Conservation (phyloP, 2,888 invertebrate species). For the Prenolepis imparis region DNA sequence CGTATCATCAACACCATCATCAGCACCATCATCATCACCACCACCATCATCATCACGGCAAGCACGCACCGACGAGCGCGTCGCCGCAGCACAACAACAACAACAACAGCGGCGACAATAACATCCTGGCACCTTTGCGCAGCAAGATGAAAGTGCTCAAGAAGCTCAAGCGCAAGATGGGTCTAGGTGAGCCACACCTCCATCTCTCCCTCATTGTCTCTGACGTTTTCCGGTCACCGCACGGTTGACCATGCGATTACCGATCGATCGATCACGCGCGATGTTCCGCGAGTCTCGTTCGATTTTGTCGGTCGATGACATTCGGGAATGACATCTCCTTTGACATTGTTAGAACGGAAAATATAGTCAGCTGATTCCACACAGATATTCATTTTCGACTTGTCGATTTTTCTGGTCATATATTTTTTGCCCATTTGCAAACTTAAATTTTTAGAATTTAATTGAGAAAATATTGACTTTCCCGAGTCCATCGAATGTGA, state of each 20-base stretch:
- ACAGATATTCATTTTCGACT: not conserved
- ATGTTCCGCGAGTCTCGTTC: not conserved
- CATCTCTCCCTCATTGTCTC: slow-evolving; percentile 37
- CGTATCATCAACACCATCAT: slow-evolving; percentile 67
- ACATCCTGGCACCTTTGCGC: slow-evolving; percentile 87
- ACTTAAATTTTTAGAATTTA: not conserved
- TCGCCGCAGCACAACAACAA: slow-evolving; percentile 67
- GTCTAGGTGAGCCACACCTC: slow-evolving; percentile 90
- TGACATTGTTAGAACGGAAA: not conserved
- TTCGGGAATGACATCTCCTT: not conserved
- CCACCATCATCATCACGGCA: slow-evolving; percentile 71
- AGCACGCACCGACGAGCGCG: slow-evolving; percentile 56
- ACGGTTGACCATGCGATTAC: slow-evolving; percentile 21
- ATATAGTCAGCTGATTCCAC: not conserved
- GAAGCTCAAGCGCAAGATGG: slow-evolving; percentile 95
- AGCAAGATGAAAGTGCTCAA: slow-evolving; percentile 96
- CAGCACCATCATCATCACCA: slow-evolving; percentile 68
- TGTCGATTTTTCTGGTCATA: not conserved
- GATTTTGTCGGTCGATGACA: slow-evolving; percentile 21
- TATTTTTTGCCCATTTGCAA: not conserved
- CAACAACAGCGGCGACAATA: slow-evolving; percentile 79
- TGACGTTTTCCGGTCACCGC: slow-evolving; percentile 36
- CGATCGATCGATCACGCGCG: not conserved
- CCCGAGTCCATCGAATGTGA: not conserved
- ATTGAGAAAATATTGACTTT: slow-evolving; percentile 10